These are phyloP conservation scores for Actinostola sp. DNA, from an alignment of 92 coral and sea anemone genomes.

Conservation along the genomic window DNA sequence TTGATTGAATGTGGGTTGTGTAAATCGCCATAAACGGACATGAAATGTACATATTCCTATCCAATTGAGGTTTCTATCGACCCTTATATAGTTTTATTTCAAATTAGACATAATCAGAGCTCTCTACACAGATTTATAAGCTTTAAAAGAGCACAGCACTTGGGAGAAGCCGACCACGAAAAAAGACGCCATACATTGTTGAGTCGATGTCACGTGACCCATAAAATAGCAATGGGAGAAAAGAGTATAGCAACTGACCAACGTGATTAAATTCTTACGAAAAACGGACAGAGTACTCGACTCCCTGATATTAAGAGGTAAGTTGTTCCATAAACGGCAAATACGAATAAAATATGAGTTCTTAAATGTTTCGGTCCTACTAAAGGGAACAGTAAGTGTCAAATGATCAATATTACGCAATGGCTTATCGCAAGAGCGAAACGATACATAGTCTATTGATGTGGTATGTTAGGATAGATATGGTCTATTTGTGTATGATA, in stretches of 20 bases:
- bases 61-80: conserved; percentile 6
- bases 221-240: conserved; percentile 3
- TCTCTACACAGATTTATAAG: neutral
- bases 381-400: no score
- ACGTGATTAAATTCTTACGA: no score
- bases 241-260: conserved; percentile 4
- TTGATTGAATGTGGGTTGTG: conserved; percentile 18
- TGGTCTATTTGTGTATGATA: no score
- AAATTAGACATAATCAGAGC: neutral
- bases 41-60: conserved; percentile 2
- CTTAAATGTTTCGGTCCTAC: no score
- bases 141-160: neutral
- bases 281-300: no score
- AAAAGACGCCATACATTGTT: neutral
- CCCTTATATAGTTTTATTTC: conserved; percentile 13
- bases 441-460: no score
- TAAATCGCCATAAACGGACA: conserved; percentile 3
- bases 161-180: neutral
- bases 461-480: no score
- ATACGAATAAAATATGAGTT: no score
- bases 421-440: no score
- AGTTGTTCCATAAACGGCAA: no score
- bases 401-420: no score
- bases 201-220: neutral
- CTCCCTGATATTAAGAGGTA: no score